Evolutionary conservation across 2,888 invertebrate species (phyloP).

Genomic region (Tetrapedia diversipes): DNA sequence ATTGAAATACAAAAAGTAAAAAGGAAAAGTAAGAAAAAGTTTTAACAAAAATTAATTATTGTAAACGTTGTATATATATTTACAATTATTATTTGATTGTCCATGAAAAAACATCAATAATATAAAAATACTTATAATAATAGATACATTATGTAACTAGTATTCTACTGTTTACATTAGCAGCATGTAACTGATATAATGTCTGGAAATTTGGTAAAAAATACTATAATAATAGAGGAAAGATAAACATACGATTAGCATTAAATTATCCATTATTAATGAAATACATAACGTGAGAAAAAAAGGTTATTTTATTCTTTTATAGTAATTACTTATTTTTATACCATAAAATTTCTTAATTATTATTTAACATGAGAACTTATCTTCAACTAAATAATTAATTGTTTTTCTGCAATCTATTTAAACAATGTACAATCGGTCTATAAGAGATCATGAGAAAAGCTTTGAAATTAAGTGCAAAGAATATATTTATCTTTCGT

Average conservation of each 20-base stretch:
- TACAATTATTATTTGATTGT: too few species aligned
- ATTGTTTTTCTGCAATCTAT: constrained; percentile 1
- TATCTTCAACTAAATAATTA: constrained; percentile 3
- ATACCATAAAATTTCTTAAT: not conserved
- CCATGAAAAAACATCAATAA: not conserved
- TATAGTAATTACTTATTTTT: constrained; percentile 11
- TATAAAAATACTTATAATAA: not conserved
- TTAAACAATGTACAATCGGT: not conserved
- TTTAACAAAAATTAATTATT: not conserved
- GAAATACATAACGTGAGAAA: not conserved
- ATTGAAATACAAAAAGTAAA: not conserved
- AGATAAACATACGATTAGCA: not conserved
- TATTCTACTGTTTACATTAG: not conserved
- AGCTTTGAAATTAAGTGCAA: not conserved
- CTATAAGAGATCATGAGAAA: not conserved
- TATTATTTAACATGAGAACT: constrained; percentile 1
- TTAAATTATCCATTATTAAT: not conserved
- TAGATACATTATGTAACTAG: constrained; percentile 26
- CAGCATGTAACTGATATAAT: not conserved
- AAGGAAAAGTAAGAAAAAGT: not conserved
- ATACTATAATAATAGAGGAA: not conserved
- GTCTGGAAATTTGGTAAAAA: not conserved
- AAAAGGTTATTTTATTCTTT: constrained; percentile 4
- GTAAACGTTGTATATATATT: too few species aligned
- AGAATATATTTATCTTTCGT: constrained; percentile 3